These are phyloP conservation scores for Athrips mouffetella DNA, from an alignment of 2,888 invertebrate genomes.

Conservation along the genomic window DNA sequence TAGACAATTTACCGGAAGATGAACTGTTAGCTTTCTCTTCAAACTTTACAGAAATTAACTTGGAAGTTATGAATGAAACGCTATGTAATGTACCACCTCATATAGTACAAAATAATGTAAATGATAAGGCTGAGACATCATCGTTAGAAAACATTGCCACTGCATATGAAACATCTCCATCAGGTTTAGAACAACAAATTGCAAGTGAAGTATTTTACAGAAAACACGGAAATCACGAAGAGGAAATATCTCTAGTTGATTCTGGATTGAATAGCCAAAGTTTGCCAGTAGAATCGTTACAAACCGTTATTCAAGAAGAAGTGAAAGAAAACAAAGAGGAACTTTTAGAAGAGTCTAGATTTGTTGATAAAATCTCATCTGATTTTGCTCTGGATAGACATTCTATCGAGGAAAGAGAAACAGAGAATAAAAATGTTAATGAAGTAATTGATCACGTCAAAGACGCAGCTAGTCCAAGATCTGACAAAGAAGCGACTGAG, in stretches of 20 bases:
- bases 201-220: not conserved
- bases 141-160: not conserved
- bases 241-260: not conserved
- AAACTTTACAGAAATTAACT: slow-evolving; percentile 72
- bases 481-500: slow-evolving; percentile 32
- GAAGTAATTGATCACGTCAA: slow-evolving; percentile 7
- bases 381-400: not conserved
- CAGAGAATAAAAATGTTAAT: not conserved
- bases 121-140: slow-evolving; percentile 2
- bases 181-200: not conserved
- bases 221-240: not conserved
- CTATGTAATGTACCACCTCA: slow-evolving; percentile 44
- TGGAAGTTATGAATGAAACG: slow-evolving; percentile 32
- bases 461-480: slow-evolving; percentile 23
- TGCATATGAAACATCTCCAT: not conserved
- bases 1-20: slow-evolving; percentile 54
- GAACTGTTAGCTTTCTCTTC: slow-evolving; percentile 74
- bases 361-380: too few species aligned
- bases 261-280: not conserved
- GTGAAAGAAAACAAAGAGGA: slow-evolving; percentile 17
- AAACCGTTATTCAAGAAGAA: slow-evolving; percentile 34
- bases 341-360: too few species aligned
- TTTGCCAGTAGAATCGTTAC: too few species aligned
- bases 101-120: slow-evolving; percentile 54
- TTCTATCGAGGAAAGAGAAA: not conserved